Evolutionary conservation across 2,888 invertebrate species (phyloP), one percentile per base, ranked within the genome.

Genomic region (Megalurothrips usitatus): DNA sequence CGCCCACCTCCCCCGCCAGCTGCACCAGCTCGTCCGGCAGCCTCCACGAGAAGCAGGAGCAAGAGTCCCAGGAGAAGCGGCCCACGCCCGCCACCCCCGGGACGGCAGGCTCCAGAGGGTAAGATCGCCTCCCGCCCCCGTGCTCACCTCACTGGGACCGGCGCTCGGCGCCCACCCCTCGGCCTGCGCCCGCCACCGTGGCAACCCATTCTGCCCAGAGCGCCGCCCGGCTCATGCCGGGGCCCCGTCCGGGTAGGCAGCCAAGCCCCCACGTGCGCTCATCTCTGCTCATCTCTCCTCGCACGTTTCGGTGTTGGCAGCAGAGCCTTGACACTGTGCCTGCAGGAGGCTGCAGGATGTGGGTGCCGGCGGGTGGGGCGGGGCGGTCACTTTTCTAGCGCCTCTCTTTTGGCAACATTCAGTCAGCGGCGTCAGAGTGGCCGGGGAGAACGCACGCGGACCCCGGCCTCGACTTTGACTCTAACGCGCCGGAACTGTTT

Each of bases 1-100:
- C 68, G 19, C 80, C 80, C 78, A 58, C 49, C 28, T 49, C 79
- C 28, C 23, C 43, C 78, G 75, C 78, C 80, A 17, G 52, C 34
- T 43, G 34, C 34, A 43, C 68, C 68, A 75, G 68, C 68, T 75
- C 68, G 23, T 75, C 68, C 68, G 12, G 68, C 23, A 75, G 68
- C 26, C 68, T 75, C 23, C 68, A 83, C 68, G 83, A 83, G 79
- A 82, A 82, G 68, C 83, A 81, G 81, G 83, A 82, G 58, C 79
- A 78, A 63, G 83, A 81, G 80, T 81, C 80, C 19, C 82, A 79
- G 52, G 81, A 82, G 80, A 83, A 83, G 58, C 19, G 68, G 26
- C 23, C 26, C 10, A 12, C 68, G 68, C 68, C 68, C 9, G 68
- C 68, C 23, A 23, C 23, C n/a, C 23, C 68, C 26, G 68, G 68